A percentile compares a stretch with the other conserved stretches of the same genome.
Evolutionary conservation across 2,113 vertebrate genomes (phyloP).

Genomic region (Oryzias javanicus): DNA sequence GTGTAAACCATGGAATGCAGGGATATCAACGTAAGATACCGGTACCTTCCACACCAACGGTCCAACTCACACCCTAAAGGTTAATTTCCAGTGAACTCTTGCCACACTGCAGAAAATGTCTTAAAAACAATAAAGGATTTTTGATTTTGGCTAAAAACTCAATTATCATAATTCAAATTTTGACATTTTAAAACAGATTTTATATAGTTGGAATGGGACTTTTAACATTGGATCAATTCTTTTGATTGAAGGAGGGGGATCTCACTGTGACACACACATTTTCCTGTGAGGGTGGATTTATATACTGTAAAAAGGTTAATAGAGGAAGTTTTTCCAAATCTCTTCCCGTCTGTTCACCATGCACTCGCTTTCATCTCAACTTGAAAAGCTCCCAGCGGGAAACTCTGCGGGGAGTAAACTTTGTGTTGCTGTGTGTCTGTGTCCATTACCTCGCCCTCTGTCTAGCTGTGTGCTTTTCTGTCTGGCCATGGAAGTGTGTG

Average conservation of each 20-base stretch:
- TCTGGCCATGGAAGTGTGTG: conserved; percentile 15
- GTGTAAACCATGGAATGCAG: too few relatives aligned
- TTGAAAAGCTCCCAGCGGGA: conserved; percentile 22
- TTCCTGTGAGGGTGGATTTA: background rate
- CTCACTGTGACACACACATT: too few relatives aligned
- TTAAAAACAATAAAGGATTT: too few relatives aligned
- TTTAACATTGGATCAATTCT: background rate
- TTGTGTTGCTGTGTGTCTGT: conserved; percentile 8
- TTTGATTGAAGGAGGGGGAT: background rate
- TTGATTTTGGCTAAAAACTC: too few relatives aligned
- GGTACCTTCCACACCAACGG: too few relatives aligned
- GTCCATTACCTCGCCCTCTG: conserved; percentile 14
- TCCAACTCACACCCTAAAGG: too few relatives aligned
- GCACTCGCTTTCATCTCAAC: conserved; percentile 25
- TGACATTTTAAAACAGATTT: too few relatives aligned
- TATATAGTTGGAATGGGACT: too few relatives aligned
- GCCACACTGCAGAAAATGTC: too few relatives aligned
- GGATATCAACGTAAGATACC: too few relatives aligned
- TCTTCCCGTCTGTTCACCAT: background rate
- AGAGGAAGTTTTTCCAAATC: background rate
- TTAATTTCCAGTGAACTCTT: too few relatives aligned
- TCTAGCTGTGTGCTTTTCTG: conserved; percentile 24
- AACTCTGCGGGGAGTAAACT: conserved; percentile 6
- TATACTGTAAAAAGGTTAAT: background rate
- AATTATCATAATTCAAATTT: too few relatives aligned